Conservation (phyloP, 2,888 invertebrate species). For the Eupithecia pulchellata region DNA sequence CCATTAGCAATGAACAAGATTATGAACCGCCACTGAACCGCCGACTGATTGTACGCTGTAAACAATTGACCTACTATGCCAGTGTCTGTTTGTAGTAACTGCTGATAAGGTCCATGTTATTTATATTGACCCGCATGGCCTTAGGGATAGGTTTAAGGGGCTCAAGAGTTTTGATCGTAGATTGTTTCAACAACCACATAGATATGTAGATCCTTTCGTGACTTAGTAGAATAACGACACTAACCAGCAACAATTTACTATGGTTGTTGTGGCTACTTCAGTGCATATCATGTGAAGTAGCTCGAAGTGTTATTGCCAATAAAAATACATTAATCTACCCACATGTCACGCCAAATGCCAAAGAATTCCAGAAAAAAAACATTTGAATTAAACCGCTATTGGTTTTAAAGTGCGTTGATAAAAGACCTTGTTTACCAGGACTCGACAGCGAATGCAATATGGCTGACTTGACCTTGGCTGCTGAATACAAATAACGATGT, state of each 20-base stretch:
- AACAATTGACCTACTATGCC: constrained; percentile 11
- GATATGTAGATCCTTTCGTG: too few species aligned
- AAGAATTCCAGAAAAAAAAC: constrained; percentile 32
- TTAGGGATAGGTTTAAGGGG: neutral
- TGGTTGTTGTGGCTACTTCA: neutral
- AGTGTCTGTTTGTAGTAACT: neutral
- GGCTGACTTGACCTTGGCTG: constrained; percentile 76
- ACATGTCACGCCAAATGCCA: constrained; percentile 12
- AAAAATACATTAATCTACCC: constrained; percentile 16
- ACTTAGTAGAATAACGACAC: too few species aligned
- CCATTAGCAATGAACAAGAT: constrained; percentile 39
- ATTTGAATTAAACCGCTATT: constrained; percentile 34
- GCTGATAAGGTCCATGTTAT: constrained; percentile 5
- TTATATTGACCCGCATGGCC: constrained; percentile 5
- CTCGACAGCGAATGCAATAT: constrained; percentile 74
- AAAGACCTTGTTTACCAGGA: constrained; percentile 72
- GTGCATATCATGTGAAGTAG: neutral
- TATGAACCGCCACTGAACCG: constrained; percentile 2
- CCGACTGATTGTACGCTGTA: constrained; percentile 8
- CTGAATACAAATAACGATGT: constrained; percentile 80
- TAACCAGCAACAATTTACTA: neutral
- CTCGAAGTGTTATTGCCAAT: neutral
- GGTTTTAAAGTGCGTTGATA: constrained; percentile 45
- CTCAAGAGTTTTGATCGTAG: neutral
- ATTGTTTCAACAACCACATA: neutral